A percentile compares a stretch with the other conserved stretches of the same genome.
These are phyloP conservation scores for Epicauta chinensis DNA, from an alignment of 1,140 invertebrate species.

Conservation along the genomic window DNA sequence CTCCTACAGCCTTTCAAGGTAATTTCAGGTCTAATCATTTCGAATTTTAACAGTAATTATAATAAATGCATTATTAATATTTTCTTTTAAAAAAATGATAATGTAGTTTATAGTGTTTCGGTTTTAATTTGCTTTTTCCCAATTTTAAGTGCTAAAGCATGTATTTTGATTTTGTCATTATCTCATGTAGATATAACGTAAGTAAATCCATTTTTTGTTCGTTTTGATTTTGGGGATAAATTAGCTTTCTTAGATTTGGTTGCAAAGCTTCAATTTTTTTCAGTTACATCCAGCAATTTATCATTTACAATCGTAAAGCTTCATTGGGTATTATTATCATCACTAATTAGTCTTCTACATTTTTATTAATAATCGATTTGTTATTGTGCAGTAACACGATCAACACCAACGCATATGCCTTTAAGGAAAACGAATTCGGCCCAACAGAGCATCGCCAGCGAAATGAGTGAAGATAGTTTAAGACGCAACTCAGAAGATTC, in stretches of 20 bases:
- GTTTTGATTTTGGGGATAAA: too few relatives aligned
- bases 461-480: constrained; percentile 42
- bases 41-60: too few relatives aligned
- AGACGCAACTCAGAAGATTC: constrained; percentile 52
- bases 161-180: too few relatives aligned
- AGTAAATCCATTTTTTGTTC: too few relatives aligned
- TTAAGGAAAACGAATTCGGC: constrained; percentile 39
- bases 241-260: too few relatives aligned
- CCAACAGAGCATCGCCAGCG: constrained; percentile 38
- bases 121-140: too few relatives aligned
- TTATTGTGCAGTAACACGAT: constrained; percentile 45
- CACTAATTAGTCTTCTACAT: background rate
- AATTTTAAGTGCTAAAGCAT: too few relatives aligned
- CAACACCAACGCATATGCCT: constrained; percentile 43
- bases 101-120: too few relatives aligned
- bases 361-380: background rate
- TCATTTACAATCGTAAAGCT: background rate
- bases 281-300: background rate
- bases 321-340: too few relatives aligned
- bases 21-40: constrained; percentile 26
- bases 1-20: constrained; percentile 52
- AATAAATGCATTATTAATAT: too few relatives aligned
- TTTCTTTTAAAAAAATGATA: too few relatives aligned
- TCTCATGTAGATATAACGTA: too few relatives aligned
- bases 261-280: background rate